phyloP scores from a whole-genome alignment of 2,888 invertebrate genomes.

The Ectemnius cavifrons region DNA sequence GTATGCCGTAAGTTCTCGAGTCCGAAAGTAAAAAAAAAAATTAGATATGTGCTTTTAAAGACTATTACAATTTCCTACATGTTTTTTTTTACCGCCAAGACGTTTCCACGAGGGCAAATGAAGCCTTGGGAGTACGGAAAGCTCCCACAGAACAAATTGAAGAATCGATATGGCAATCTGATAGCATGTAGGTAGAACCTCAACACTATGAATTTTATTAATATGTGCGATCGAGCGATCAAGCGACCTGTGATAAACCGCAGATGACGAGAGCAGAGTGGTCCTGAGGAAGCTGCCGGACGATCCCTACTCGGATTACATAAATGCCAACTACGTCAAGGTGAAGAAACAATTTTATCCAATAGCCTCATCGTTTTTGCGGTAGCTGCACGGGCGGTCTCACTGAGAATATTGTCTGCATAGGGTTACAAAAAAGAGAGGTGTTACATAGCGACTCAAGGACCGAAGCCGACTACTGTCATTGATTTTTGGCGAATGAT shows the following conservation, averaged over 20 bases:
- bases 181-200: constrained; percentile 76
- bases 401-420: background rate
- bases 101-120: constrained; percentile 75
- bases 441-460: constrained; percentile 75
- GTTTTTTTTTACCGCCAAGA: constrained; percentile 59
- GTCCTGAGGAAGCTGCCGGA: constrained; percentile 73
- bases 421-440: constrained; percentile 63
- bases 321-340: constrained; percentile 80
- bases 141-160: constrained; percentile 75
- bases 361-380: background rate
- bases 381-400: too few relatives aligned
- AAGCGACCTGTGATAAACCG: background rate
- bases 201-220: too few relatives aligned
- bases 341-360: constrained; percentile 61
- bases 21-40: too few relatives aligned
- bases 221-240: too few relatives aligned
- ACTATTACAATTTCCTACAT: background rate
- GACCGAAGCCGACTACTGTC: constrained; percentile 74
- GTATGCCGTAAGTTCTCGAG: constrained; percentile 66
- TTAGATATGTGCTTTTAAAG: too few relatives aligned
- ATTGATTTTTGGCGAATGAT: constrained; percentile 79
- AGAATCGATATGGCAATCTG: constrained; percentile 79
- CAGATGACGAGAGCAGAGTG: constrained; percentile 80
- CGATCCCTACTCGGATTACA: constrained; percentile 78
- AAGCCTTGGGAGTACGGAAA: constrained; percentile 75